phyloP scores from a whole-genome alignment of 1,140 invertebrate species.

The Caenorhabditis briggsae region DNA sequence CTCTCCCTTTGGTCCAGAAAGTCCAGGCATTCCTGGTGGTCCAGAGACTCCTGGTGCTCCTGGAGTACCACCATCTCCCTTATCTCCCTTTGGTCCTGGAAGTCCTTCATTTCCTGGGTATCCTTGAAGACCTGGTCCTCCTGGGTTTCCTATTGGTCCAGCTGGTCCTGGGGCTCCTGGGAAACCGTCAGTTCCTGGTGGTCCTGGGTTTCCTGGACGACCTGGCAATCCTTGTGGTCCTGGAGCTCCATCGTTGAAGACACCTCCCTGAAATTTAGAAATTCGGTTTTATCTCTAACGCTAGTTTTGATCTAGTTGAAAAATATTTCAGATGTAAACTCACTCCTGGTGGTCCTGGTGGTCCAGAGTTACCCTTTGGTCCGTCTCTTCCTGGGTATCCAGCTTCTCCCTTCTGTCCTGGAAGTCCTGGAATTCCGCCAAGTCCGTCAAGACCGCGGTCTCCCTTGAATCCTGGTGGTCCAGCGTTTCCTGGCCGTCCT shows the following conservation, averaged over 20 bases:
- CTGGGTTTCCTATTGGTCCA: conserved; percentile 72
- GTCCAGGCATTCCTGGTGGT: conserved; percentile 70
- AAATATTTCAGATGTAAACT: neutral
- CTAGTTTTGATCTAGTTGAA: neutral
- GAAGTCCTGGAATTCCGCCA: conserved; percentile 73
- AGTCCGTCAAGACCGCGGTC: conserved; percentile 76
- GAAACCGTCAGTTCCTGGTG: conserved; percentile 72
- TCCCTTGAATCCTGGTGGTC: conserved; percentile 76
- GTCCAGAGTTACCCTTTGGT: conserved; percentile 73
- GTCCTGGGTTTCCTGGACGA: conserved; percentile 68
- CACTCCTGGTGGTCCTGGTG: conserved; percentile 76
- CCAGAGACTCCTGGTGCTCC: conserved; percentile 69
- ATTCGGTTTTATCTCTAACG: neutral
- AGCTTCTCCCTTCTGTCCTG: conserved; percentile 69
- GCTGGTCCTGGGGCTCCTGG: conserved; percentile 73
- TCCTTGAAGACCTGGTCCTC: conserved; percentile 68
- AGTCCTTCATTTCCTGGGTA: conserved; percentile 67
- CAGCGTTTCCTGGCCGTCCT: conserved; percentile 73
- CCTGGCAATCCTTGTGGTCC: conserved; percentile 75
- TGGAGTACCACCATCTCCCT: conserved; percentile 72
- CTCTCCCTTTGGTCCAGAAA: conserved; percentile 74
- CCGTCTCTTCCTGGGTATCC: conserved; percentile 72
- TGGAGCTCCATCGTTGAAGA: conserved; percentile 77
- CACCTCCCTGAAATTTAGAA: conserved; percentile 65
- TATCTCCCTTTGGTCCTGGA: conserved; percentile 66